Base-by-base conservation (phyloP, 2,888 invertebrate genomes). In the Lumbricus terrestris region DNA sequence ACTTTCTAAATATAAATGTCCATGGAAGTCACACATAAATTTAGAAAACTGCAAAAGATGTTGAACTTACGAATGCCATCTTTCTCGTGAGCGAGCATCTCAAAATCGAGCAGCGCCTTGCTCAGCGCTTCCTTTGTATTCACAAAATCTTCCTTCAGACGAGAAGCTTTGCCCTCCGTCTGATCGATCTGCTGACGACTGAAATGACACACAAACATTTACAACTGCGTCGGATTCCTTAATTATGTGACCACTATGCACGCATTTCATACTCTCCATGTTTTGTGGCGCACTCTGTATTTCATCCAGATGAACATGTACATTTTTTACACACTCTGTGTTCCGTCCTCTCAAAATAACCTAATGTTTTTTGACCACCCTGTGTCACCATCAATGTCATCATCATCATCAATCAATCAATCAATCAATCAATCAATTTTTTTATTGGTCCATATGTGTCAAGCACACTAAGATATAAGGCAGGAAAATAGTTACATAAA, bases 31-130 rank as follows among this genome's bases (percentile, higher is more conserved):
- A n/a, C n/a, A n/a, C n/a, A n/a, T n/a, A n/a, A n/a, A n/a, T n/a
- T n/a, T n/a, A n/a, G n/a, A n/a, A n/a, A n/a, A n/a, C n/a, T n/a
- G n/a, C n/a, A n/a, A n/a, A n/a, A n/a, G n/a, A n/a, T n/a, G n/a
- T 13, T 15, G 33, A 29, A n/a, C 90, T 42, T 47, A 95, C 95
- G 92, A 0, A 97, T 96, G 95, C 98, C 98, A 90, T 97, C 94
- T 94, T 97, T 97, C 95, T 98, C 98, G 94, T 98, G 98, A 93
- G 98, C 97, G 8, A 98, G 95, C 94, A 98, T 96, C 94, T 98
- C 98, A 91, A 97, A 96, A 23, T 97, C 96, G 4, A 98, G 95
- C 92, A 97, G 91, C 0, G 97, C 96, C 94, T 97, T 97, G 95
- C 97, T 97, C 35, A 98, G 95, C 94, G 97, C 97, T 95, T 98